Evolutionary conservation across 2,888 invertebrate genomes (phyloP).

Genomic region (Scaptomyza cyrtandrae): DNA sequence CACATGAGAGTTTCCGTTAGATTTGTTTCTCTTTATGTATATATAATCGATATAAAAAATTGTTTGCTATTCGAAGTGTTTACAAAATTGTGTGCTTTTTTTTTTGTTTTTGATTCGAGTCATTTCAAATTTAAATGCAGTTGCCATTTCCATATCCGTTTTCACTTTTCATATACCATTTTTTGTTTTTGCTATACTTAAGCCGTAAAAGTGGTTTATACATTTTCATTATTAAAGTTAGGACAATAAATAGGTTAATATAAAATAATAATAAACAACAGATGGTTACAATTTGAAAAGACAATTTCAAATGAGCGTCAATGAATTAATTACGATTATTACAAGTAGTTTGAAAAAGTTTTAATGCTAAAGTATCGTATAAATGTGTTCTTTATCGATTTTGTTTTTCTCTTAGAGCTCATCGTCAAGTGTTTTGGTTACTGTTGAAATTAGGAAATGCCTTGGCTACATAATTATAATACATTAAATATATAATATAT

Average conservation of each 20-base stretch:
- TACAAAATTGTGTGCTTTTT: slow-evolving; percentile 60
- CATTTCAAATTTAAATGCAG: slow-evolving; percentile 75
- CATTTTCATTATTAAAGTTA: slow-evolving; percentile 73
- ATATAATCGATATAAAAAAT: slow-evolving; percentile 70
- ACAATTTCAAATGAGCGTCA: slow-evolving; percentile 50
- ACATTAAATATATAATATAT: slow-evolving; percentile 56
- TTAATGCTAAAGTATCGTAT: slow-evolving; percentile 65
- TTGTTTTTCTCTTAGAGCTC: slow-evolving; percentile 49
- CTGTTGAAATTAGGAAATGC: slow-evolving; percentile 52
- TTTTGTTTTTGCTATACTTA: slow-evolving; percentile 64
- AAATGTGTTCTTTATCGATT: slow-evolving; percentile 25
- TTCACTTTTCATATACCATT: slow-evolving; percentile 50
- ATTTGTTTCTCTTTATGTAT: slow-evolving; percentile 44
- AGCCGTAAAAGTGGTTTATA: slow-evolving; percentile 74
- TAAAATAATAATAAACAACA: slow-evolving; percentile 77
- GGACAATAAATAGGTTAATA: slow-evolving; percentile 79
- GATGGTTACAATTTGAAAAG: slow-evolving; percentile 67
- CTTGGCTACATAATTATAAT: slow-evolving; percentile 76
- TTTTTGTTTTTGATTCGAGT: slow-evolving; percentile 70
- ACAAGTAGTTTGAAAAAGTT: slow-evolving; percentile 36
- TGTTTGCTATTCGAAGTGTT: slow-evolving; percentile 46
- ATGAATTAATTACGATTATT: slow-evolving; percentile 38
- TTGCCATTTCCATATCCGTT: slow-evolving; percentile 63
- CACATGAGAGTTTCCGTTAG: slow-evolving; percentile 71
- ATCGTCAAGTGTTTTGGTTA: slow-evolving; percentile 57